Evolutionary conservation across 2,888 invertebrate genomes (phyloP).

Genomic region (Plebejus melissa): DNA sequence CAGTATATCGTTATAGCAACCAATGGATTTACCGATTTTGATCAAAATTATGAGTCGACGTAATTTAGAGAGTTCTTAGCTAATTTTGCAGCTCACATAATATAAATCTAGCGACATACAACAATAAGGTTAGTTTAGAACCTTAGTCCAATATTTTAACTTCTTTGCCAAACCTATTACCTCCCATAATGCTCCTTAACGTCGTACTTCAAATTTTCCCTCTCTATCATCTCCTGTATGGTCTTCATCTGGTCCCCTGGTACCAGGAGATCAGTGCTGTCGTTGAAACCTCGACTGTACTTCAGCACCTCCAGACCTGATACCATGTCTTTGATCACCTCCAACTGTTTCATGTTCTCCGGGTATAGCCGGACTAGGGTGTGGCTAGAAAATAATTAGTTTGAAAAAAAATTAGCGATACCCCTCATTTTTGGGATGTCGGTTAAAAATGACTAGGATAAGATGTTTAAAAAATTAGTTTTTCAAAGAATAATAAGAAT

Average conservation of each 20-base stretch:
- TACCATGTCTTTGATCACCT: slow-evolving; percentile 43
- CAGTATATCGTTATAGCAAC: no score
- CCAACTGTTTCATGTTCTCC: slow-evolving; percentile 45
- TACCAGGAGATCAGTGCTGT: slow-evolving; percentile 61
- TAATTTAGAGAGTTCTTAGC: no score
- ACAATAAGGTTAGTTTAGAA: no score
- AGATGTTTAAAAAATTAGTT: no score
- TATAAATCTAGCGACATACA: no score
- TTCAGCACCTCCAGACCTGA: slow-evolving; percentile 56
- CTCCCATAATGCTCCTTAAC: slow-evolving; percentile 59
- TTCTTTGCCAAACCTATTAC: slow-evolving; percentile 38
- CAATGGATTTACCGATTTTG: no score
- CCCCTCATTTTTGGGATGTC: no score
- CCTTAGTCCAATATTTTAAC: neutral
- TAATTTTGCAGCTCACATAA: no score
- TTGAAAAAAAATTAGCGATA: neutral
- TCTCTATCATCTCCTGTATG: slow-evolving; percentile 46
- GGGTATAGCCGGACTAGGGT: slow-evolving; percentile 54
- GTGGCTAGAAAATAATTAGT: slow-evolving; percentile 49
- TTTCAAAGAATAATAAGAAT: no score
- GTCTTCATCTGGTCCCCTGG: slow-evolving; percentile 44
- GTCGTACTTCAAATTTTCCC: slow-evolving; percentile 44
- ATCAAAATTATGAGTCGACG: no score
- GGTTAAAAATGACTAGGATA: no score
- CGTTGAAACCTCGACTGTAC: slow-evolving; percentile 53